Evolutionary conservation across 2,888 invertebrate genomes (phyloP), one percentile per base, ranked within the genome.

Genomic region (Calameuta idolon): DNA sequence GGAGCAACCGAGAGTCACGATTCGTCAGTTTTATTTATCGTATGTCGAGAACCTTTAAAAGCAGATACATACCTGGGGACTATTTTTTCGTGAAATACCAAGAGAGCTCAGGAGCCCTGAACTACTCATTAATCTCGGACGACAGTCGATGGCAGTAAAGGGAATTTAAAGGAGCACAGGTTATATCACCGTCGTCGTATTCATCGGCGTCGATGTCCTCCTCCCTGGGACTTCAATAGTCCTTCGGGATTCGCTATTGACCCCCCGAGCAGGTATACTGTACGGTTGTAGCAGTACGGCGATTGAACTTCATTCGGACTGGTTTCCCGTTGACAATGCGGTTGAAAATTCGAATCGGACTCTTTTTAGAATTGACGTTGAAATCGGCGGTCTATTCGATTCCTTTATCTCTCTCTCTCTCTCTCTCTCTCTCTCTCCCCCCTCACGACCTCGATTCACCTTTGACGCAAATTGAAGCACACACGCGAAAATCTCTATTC

Each of bases 81-180:
- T 15, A 15, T 5, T 5, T 55, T 55, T 2, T 55, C 40, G 5
- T 15, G 23, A 55, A 55, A 55, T 55, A 23, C 40, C 40, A 23
- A 34, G 55, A 76, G 34, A 12, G 76, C 23, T 5, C 33, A 11
- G 3, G 77, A 79, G 73, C 76, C 83, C 80, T 80, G 80, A 81
- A 83, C 81, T 80, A 83, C 83, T 84, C 83, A 82, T 84, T 84
- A 84, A 84, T 84, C 82, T 84, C 79, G 78, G 69, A 71, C 40
- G 69, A 34, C 35, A 40, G 76, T 69, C 35, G 74, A 73, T 73
- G 76, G 74, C 74, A 73, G 69, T 55, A 34, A 69, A 73, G 75
- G 69, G 77, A 82, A 82, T 76, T 79, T 79, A 69, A 80, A 81
- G 79, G 69, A 75, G 75, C 69, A 34, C 75, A 77, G 76, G n/a